These are phyloP conservation scores for Ptychadena robeensis DNA, from an alignment of 2,797 vertebrate species.

Conservation along the genomic window DNA sequence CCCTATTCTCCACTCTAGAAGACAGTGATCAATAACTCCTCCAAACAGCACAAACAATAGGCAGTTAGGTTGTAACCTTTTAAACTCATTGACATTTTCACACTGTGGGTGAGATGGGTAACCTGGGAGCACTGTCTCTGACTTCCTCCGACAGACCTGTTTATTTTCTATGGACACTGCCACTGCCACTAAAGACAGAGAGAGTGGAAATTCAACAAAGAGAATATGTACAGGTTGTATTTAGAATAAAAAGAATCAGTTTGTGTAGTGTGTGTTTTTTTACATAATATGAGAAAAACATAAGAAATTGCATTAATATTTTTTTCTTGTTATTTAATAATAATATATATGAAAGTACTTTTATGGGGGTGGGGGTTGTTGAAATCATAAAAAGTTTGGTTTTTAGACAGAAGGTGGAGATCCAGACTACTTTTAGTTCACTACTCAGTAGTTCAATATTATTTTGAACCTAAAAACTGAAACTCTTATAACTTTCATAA, in stretches of 20 bases:
- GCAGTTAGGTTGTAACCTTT: slow-evolving; percentile 65
- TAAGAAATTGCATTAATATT: too few species aligned
- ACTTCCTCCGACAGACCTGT: slow-evolving; percentile 39
- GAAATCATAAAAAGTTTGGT: too few species aligned
- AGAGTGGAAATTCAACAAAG: slow-evolving; percentile 31
- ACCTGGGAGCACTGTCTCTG: slow-evolving; percentile 41
- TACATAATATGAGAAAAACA: not conserved
- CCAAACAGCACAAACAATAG: slow-evolving; percentile 58
- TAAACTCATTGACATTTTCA: slow-evolving; percentile 66
- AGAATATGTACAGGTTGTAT: slow-evolving; percentile 2
- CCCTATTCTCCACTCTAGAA: slow-evolving; percentile 53
- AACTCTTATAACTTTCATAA: too few species aligned
- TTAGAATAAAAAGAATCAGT: slow-evolving; percentile 26
- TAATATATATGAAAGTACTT: too few species aligned
- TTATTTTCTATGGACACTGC: slow-evolving; percentile 46
- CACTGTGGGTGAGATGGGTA: slow-evolving; percentile 62
- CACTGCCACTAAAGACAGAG: slow-evolving; percentile 32
- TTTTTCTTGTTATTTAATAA: too few species aligned
- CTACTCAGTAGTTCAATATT: too few species aligned
- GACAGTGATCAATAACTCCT: slow-evolving; percentile 50
- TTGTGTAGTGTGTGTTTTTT: slow-evolving; percentile 17
- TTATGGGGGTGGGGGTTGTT: too few species aligned
- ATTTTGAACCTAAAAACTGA: too few species aligned
- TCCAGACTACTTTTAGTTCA: too few species aligned
- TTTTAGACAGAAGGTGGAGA: too few species aligned